Base-by-base conservation (phyloP, 2,113 vertebrate genomes). In the Neodontobutis hainanensis region DNA sequence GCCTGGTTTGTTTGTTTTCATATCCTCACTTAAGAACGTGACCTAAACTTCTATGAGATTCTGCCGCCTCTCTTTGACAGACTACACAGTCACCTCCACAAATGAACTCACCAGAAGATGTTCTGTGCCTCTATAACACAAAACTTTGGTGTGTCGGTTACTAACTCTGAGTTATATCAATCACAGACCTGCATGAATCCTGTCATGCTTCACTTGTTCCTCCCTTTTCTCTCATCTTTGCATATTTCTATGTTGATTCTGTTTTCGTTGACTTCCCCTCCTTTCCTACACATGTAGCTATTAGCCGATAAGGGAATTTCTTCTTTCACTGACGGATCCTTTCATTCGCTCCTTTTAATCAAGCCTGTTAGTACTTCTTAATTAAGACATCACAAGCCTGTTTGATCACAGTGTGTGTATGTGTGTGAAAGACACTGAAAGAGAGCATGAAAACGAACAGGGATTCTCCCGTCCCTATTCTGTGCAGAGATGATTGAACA, bases 311-410 rank as follows among this genome's bases (percentile, higher is more conserved):
- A 86, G 89, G 84, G 87, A 91, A 87, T 92, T 90, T 81, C 73
- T 80, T 75, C 80, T 83, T 89, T 87, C 83, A 89, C 83, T 86
- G 80, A 83, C 6, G 47, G 77, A 85, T 81, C 82, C 87, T 91
- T 91, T 90, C 85, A 87, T 82, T 86, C 73, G 56, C 61, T 61
- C 70, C 84, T 87, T 91, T 92, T 91, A 92, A 93, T 92, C 92
- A 93, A 89, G 89, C 72, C 75, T 78, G 72, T 86, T 88, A 83
- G 85, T 85, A 85, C 83, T 84, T 91, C 79, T 91, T 92, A 93
- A 93, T 93, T 92, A 93, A 90, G 85, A 90, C 92, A 90, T 92
- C 90, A 92, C 70, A 92, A 90, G 34, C 3, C 35, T 19, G 70
- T 93, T 90, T 92, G 90, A 93, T 92, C 90, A 81, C 49, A 68